phyloP scores from a whole-genome alignment of 2,797 vertebrate genomes.

The Cephalopachus bancanus region DNA sequence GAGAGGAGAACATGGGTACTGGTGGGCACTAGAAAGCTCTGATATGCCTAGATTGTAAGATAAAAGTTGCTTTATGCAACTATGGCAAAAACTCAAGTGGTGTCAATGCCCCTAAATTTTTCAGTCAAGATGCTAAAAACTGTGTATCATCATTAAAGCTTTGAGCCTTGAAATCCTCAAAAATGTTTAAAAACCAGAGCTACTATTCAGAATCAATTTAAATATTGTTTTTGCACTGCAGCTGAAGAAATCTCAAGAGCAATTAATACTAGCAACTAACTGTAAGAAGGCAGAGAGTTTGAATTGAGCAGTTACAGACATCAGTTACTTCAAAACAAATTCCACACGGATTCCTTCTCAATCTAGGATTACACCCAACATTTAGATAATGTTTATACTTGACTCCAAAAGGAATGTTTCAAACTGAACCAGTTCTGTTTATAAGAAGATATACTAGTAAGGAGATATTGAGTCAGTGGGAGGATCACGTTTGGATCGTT shows the following conservation, averaged over 20 bases:
- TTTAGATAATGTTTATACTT: conserved; percentile 70
- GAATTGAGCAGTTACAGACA: conserved; percentile 12
- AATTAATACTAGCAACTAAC: background rate
- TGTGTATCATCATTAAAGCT: background rate
- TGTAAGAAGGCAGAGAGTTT: background rate
- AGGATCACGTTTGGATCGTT: conserved; percentile 30
- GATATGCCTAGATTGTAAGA: background rate
- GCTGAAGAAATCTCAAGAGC: background rate
- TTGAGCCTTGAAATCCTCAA: background rate
- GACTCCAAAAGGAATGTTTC: conserved; percentile 66
- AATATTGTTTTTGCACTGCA: background rate
- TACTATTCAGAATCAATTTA: background rate
- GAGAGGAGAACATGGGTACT: background rate
- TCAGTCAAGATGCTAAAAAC: background rate
- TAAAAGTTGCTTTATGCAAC: background rate
- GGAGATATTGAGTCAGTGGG: conserved; percentile 28
- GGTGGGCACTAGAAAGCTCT: background rate
- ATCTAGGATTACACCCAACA: conserved; percentile 59
- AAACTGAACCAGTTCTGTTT: conserved; percentile 60
- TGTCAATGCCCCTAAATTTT: background rate
- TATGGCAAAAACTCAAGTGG: background rate
- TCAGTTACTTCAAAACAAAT: conserved; percentile 72
- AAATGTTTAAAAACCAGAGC: background rate
- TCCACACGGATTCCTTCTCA: conserved; percentile 69
- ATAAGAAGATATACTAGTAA: conserved; percentile 30